Percentiles rank a stretch among this genome's conserved stretches.
These are phyloP conservation scores for Bombus breviceps DNA, from an alignment of 1,140 invertebrate species.

Conservation along the genomic window DNA sequence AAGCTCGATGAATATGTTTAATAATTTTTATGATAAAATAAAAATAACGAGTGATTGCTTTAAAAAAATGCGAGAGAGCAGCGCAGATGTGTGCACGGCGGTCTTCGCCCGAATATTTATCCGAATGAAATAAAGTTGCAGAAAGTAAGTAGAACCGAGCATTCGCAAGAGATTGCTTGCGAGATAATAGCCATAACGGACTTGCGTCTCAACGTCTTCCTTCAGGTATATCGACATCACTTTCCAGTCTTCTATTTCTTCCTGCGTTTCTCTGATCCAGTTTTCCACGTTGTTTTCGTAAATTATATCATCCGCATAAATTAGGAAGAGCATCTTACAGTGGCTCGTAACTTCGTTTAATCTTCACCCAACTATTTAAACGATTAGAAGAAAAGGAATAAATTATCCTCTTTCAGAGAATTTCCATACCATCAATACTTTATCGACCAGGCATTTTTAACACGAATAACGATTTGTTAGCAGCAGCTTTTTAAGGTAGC, in stretches of 20 bases:
- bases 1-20: background rate
- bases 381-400: background rate
- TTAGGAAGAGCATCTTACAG: background rate
- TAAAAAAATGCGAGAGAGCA: background rate
- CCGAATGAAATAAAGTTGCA: conserved; percentile 62
- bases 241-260: conserved; percentile 27
- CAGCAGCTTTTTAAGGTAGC: too few relatives aligned
- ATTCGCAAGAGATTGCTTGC: conserved; percentile 59
- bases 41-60: background rate
- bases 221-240: conserved; percentile 44
- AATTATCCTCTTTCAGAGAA: background rate
- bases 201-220: conserved; percentile 33
- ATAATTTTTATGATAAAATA: background rate
- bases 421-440: too few relatives aligned
- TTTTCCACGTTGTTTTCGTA: background rate
- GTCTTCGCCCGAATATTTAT: conserved; percentile 64
- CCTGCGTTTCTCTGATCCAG: background rate
- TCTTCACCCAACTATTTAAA: background rate
- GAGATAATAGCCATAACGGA: conserved; percentile 4
- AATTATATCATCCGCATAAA: conserved; percentile 17
- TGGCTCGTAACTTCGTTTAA: background rate
- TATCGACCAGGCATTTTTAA: too few relatives aligned
- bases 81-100: background rate
- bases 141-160: conserved; percentile 58
- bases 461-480: too few relatives aligned